phyloP scores from a whole-genome alignment of 2,797 vertebrate genomes.

The Clarias fuscus region DNA sequence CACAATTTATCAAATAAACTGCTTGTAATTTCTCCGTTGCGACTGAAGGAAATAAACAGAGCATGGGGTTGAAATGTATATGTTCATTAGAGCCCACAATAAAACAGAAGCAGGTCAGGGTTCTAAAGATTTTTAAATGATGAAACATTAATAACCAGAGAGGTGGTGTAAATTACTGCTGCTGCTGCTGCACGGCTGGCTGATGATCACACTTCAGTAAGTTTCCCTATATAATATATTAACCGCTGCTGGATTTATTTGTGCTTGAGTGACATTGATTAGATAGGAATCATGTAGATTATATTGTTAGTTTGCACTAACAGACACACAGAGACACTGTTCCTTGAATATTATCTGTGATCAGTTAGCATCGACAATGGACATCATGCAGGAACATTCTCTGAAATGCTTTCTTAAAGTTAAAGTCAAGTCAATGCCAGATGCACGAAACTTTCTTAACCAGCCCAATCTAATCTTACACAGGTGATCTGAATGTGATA shows the following conservation, averaged over 20 bases:
- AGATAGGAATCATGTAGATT: not conserved
- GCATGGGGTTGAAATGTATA: conserved; percentile 16
- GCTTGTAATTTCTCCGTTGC: conserved; percentile 24
- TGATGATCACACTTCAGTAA: not conserved
- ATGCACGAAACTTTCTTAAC: too few relatives aligned
- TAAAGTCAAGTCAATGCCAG: too few relatives aligned
- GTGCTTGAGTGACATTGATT: not conserved
- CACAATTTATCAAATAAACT: conserved; percentile 43
- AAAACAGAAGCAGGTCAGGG: conserved; percentile 21
- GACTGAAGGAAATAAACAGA: conserved; percentile 22
- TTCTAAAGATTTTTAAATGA: conserved; percentile 18
- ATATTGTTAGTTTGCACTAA: not conserved
- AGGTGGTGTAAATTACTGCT: conserved; percentile 8
- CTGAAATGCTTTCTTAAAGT: too few relatives aligned
- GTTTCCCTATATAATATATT: not conserved
- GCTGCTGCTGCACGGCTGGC: not conserved
- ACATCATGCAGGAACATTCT: too few relatives aligned
- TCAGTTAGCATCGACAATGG: not conserved
- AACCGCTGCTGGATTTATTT: not conserved
- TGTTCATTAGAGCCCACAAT: conserved; percentile 28
- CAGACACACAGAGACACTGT: too few relatives aligned
- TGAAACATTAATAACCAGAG: conserved; percentile 5
- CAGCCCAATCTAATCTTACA: too few relatives aligned
- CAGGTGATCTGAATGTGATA: too few relatives aligned
- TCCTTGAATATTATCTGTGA: not conserved